Conservation (phyloP, 2,797 vertebrate genomes). For the Scomberomorus guttatus region DNA sequence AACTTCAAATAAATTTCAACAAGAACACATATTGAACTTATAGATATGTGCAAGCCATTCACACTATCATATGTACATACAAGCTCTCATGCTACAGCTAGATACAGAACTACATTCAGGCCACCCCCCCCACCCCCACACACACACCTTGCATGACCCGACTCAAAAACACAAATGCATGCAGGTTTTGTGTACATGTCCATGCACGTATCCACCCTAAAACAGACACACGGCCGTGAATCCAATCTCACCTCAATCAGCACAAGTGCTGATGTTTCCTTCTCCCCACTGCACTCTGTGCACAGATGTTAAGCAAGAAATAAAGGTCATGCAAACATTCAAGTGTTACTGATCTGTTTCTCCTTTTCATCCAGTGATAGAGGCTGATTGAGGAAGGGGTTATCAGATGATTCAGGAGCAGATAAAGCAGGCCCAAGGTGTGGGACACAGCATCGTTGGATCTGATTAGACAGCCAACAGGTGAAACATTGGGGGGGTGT, state of each 20-base stretch:
- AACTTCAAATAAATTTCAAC: no score
- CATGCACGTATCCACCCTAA: no score
- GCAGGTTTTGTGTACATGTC: background rate
- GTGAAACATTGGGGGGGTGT: conserved; percentile 65
- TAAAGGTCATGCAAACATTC: conserved; percentile 72
- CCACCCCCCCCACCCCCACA: background rate
- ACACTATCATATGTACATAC: background rate
- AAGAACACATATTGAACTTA: background rate
- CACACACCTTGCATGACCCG: no score
- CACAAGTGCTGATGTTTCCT: conserved; percentile 67
- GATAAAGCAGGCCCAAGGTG: conserved; percentile 66
- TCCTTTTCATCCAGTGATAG: conserved; percentile 81
- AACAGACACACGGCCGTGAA: conserved; percentile 40
- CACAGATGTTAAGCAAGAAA: conserved; percentile 78
- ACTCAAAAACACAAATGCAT: background rate
- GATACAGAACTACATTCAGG: background rate
- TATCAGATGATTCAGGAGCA: conserved; percentile 68
- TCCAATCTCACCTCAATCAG: conserved; percentile 74
- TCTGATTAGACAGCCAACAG: conserved; percentile 79
- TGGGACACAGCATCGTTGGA: conserved; percentile 68
- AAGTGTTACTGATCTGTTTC: conserved; percentile 83
- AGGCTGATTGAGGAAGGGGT: conserved; percentile 70
- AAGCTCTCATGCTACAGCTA: background rate
- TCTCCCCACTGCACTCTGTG: conserved; percentile 45
- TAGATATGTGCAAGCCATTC: background rate